Base-by-base conservation (phyloP, 2,888 invertebrate genomes). In the Trichopria drosophilae region DNA sequence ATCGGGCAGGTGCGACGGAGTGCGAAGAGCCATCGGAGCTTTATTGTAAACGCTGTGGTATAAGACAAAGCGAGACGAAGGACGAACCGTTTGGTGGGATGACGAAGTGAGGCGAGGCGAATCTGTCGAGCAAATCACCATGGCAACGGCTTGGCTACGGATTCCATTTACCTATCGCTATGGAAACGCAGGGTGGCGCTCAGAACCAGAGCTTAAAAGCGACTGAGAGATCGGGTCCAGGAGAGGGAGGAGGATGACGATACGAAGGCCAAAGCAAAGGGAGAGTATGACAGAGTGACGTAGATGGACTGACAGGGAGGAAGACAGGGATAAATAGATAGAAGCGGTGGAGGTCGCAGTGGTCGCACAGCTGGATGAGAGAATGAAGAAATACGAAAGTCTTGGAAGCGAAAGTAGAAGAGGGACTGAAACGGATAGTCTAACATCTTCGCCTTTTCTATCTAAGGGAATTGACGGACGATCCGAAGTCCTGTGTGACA, bases 121-220 rank as follows among this genome's bases (percentile, higher is more conserved):
- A 56, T 55, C 58, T 56, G 64, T 62, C 66, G 68, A 72, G 70
- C 64, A 63, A 68, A 71, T 73, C 65, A 60, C 72, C 70, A 73
- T 72, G 69, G 72, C 73, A 71, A 73, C 73, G 67, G 72, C 72
- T 72, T 72, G 70, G 66, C 67, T 67, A 69, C 71, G 73, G 73
- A 72, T 73, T 73, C 73, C 73, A 73, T 72, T 73, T 73, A 72
- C 73, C 72, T 73, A 73, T 73, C 68, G 68, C 72, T 72, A 73
- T 73, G 73, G 72, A 71, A 72, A 73, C 73, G 70, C 67, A 67
- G 68, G 69, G 67, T 71, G 70, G 70, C 67, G 69, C 63, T 71
- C 71, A 69, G 67, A 69, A 69, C 68, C 61, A 61, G 56, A 35
- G 58, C 56, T 58, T 53, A 61, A 60, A 57, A 48, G 50, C 58